phyloP scores from a whole-genome alignment of 2,888 invertebrate species.

The Phanerotoma sp. region DNA sequence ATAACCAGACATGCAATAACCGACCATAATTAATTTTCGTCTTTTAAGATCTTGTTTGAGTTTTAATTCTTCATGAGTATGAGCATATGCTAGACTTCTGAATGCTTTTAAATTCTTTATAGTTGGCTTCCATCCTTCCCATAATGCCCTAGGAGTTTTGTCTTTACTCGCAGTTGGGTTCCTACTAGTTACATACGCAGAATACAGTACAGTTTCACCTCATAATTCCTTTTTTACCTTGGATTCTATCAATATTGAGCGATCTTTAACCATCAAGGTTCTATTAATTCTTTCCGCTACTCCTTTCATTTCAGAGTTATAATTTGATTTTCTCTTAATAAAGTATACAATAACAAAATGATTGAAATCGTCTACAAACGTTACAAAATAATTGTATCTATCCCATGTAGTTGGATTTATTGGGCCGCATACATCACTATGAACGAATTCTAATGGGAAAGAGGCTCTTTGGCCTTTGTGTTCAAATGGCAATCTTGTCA shows the following conservation, averaged over 20 bases:
- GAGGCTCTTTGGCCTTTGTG: constrained; percentile 20
- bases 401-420: constrained; percentile 39
- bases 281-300: constrained; percentile 37
- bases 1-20: constrained; percentile 22
- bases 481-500: constrained; percentile 35
- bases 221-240: constrained; percentile 32
- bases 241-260: constrained; percentile 36
- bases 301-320: constrained; percentile 37
- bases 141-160: constrained; percentile 22
- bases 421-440: constrained; percentile 45
- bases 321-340: constrained; percentile 36
- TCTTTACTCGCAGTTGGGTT: constrained; percentile 24
- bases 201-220: constrained; percentile 36
- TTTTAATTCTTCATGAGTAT: constrained; percentile 22
- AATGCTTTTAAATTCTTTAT: constrained; percentile 20
- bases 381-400: constrained; percentile 40
- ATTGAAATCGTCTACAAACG: constrained; percentile 46
- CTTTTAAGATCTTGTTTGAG: constrained; percentile 24
- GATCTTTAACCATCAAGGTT: constrained; percentile 31
- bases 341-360: constrained; percentile 38
- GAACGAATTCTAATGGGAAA: constrained; percentile 34
- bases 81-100: constrained; percentile 23
- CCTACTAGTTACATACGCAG: constrained; percentile 32
- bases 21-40: constrained; percentile 22
- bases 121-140: constrained; percentile 19